Percentiles rank a stretch among this genome's conserved stretches.
These are phyloP conservation scores for Plebejus anna DNA, from an alignment of 2,888 invertebrate genomes.

Conservation along the genomic window DNA sequence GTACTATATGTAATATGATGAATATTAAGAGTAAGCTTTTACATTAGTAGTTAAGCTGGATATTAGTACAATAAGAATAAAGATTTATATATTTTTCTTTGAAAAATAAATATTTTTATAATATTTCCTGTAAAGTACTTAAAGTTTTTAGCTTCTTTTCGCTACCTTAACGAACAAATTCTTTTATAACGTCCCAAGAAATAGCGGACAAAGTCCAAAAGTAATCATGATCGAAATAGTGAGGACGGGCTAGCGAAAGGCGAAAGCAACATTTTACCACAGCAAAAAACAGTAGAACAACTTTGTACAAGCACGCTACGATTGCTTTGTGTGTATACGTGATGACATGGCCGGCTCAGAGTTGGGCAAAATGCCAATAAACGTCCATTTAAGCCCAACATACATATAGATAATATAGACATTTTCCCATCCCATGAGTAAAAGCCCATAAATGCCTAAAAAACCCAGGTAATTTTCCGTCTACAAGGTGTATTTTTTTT, in stretches of 20 bases:
- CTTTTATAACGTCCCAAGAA: conserved; percentile 13
- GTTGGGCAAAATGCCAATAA: too few relatives aligned
- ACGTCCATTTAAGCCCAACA: too few relatives aligned
- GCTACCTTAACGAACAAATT: conserved; percentile 19
- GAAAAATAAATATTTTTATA: conserved; percentile 25
- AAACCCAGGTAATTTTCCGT: too few relatives aligned
- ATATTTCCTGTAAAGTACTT: conserved; percentile 21
- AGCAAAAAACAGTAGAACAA: not conserved
- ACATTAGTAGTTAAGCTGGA: conserved; percentile 18
- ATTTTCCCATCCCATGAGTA: too few relatives aligned
- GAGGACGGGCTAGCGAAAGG: conserved; percentile 1
- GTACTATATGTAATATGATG: not conserved
- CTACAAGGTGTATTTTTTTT: too few relatives aligned
- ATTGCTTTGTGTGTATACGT: not conserved
- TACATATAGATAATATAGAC: too few relatives aligned
- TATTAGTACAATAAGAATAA: conserved; percentile 20
- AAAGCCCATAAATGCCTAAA: too few relatives aligned
- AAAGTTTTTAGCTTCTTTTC: conserved; percentile 1
- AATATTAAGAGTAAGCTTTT: conserved; percentile 16
- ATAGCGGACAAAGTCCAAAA: not conserved
- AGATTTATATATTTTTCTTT: conserved; percentile 28
- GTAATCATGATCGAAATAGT: not conserved
- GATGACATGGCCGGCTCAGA: too few relatives aligned
- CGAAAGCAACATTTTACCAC: conserved; percentile 7
- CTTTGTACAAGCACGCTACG: not conserved